Percentiles rank a stretch among this genome's conserved stretches.
Conservation (phyloP, 2,888 invertebrate species). For the Amphimallon solstitiale region DNA sequence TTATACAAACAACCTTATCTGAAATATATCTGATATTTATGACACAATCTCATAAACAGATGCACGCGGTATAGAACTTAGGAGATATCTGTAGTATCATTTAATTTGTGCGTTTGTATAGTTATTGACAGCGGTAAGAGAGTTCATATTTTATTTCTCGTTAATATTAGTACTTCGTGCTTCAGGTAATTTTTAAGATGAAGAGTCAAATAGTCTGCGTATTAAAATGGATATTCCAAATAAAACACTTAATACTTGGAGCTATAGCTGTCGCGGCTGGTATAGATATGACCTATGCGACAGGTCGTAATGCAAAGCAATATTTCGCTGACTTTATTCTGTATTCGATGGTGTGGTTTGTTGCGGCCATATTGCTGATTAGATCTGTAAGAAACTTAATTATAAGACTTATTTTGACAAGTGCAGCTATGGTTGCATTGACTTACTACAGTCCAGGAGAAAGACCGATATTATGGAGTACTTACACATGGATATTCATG, state of each 20-base stretch:
- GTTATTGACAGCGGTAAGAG: too few relatives aligned
- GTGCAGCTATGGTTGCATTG: background rate
- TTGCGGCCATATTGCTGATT: background rate
- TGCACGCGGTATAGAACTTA: too few relatives aligned
- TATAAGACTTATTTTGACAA: background rate
- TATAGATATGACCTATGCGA: background rate
- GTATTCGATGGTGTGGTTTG: constrained; percentile 3
- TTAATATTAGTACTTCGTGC: too few relatives aligned
- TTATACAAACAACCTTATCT: too few relatives aligned
- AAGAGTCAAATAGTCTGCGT: too few relatives aligned
- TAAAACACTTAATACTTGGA: constrained; percentile 8
- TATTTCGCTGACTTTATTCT: constrained; percentile 4
- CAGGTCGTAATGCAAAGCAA: background rate
- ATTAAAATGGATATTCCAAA: constrained; percentile 22
- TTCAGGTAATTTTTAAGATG: too few relatives aligned
- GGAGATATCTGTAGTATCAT: too few relatives aligned
- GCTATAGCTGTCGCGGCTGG: background rate
- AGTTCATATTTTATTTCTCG: too few relatives aligned
- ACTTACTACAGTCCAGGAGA: background rate
- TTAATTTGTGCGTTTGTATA: too few relatives aligned
- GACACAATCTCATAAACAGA: too few relatives aligned
- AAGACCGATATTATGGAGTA: constrained; percentile 14
- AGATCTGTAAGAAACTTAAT: background rate
- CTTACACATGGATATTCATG: constrained; percentile 9
- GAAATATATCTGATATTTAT: too few relatives aligned